These are phyloP conservation scores for Atlantisia rogersi DNA, from an alignment of 2,113 vertebrate genomes.

Conservation along the genomic window DNA sequence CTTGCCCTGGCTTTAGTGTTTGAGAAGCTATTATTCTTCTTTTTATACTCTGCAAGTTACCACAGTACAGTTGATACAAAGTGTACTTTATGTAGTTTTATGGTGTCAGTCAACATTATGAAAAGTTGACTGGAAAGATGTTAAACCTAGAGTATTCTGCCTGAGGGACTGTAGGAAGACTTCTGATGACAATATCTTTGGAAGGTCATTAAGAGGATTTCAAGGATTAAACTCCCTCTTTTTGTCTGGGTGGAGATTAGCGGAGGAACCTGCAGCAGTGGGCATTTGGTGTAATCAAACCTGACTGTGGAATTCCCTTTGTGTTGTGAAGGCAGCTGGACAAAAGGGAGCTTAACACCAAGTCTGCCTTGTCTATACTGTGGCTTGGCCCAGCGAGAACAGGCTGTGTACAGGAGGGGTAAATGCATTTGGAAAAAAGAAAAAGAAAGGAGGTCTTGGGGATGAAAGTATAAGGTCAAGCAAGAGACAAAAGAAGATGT, in stretches of 20 bases:
- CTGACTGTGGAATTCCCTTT: not conserved
- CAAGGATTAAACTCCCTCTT: constrained; percentile 30
- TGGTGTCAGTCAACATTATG: not conserved
- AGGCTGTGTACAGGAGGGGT: not conserved
- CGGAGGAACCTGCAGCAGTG: not conserved
- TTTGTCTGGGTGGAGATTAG: constrained; percentile 52
- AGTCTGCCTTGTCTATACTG: not conserved
- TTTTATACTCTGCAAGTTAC: not conserved
- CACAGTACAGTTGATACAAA: not conserved
- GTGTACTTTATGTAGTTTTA: not conserved
- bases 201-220: constrained; percentile 47
- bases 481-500: not conserved
- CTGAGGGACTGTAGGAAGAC: not conserved
- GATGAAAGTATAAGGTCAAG: not conserved
- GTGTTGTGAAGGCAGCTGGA: constrained; percentile 5
- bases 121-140: not conserved
- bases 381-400: not conserved
- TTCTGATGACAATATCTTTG: not conserved
- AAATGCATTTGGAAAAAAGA: not conserved
- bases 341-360: not conserved
- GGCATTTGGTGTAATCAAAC: constrained; percentile 9
- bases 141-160: not conserved
- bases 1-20: constrained; percentile 17
- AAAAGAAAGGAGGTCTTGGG: not conserved
- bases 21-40: not conserved